Evolutionary conservation across 1,140 invertebrate species (phyloP), one percentile per base, ranked within the genome.

Genomic region (Monomorium pharaonis): DNA sequence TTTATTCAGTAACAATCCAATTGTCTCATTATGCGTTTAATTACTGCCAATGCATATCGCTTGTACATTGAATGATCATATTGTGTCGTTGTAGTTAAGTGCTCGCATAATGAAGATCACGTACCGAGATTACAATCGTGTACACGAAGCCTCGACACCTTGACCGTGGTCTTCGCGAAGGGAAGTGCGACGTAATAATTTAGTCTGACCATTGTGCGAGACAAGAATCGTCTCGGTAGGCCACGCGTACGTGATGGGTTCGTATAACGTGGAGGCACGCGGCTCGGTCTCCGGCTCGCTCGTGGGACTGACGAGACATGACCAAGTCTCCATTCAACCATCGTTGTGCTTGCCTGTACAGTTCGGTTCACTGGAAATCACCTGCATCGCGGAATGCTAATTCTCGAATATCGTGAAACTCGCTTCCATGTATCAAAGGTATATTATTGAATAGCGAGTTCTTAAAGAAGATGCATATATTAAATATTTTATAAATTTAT

Each of bases 231-330:
- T 89, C 87, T 86, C 87, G 70, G 63, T 72, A 70, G 63, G 81
- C 80, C 76, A 81, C 86, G 56, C 54, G 84, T 81, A 88, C 78
- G 88, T 90, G 83, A 74, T 58, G 63, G 74, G 65, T 63, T 74
- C 83, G 58, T 87, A 87, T 90, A 88, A 92, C 93, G 93, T 93
- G 92, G 89, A 94, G 92, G 93, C 92, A 94, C 92, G 94, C 92
- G 89, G 88, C 60, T 84, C 62, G 37, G 60, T 24, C 24, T 70
- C 67, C 85, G 60, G 18, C 18, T 67, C 4, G 76, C 84, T 90
- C 89, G 88, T 92, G 90, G 86, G 90, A 94, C 91, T 91, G 88
- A 90, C 88, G 87, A 86, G 89, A 72, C 65, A 87, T 63, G 84
- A 65, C 44, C 56, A 58, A 74, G 58, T 56, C 60, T 91, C 81